Percentiles rank a stretch among this genome's conserved stretches.
Evolutionary conservation across 2,888 invertebrate species (phyloP).

Genomic region (Ormia ochracea): DNA sequence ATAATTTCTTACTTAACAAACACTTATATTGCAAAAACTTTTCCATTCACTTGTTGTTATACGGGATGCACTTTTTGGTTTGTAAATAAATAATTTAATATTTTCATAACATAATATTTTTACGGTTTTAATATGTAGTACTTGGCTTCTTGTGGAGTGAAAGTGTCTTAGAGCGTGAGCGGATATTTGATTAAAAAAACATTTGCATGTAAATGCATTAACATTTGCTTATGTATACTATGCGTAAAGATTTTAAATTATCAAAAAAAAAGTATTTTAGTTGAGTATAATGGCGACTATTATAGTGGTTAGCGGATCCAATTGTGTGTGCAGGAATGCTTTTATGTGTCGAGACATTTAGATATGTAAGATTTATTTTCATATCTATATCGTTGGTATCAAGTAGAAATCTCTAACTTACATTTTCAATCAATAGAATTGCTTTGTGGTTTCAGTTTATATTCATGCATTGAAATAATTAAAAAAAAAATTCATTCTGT

Average conservation of each 20-base stretch:
- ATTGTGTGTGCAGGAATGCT: neutral
- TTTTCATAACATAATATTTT: neutral
- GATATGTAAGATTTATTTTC: too few species aligned
- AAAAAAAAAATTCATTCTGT: too few species aligned
- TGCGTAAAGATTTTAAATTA: neutral
- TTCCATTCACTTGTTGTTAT: neutral
- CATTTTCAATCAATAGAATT: too few species aligned
- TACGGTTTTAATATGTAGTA: neutral
- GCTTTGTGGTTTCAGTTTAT: too few species aligned
- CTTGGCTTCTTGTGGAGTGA: slow-evolving; percentile 19
- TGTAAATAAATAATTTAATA: neutral
- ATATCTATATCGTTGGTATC: too few species aligned
- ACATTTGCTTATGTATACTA: neutral
- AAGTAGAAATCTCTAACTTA: too few species aligned
- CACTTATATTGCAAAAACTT: too few species aligned
- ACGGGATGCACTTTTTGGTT: neutral
- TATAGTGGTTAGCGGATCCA: neutral
- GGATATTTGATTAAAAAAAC: neutral
- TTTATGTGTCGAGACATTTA: neutral
- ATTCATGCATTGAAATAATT: too few species aligned
- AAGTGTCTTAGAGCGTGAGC: slow-evolving; percentile 43
- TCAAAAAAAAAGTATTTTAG: neutral
- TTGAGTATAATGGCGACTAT: neutral
- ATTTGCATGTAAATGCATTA: too few species aligned
- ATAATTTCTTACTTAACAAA: too few species aligned